Percentiles rank a stretch among this genome's conserved stretches.
Evolutionary conservation across 2,888 invertebrate species (phyloP).

Genomic region (Lamproptera curius): DNA sequence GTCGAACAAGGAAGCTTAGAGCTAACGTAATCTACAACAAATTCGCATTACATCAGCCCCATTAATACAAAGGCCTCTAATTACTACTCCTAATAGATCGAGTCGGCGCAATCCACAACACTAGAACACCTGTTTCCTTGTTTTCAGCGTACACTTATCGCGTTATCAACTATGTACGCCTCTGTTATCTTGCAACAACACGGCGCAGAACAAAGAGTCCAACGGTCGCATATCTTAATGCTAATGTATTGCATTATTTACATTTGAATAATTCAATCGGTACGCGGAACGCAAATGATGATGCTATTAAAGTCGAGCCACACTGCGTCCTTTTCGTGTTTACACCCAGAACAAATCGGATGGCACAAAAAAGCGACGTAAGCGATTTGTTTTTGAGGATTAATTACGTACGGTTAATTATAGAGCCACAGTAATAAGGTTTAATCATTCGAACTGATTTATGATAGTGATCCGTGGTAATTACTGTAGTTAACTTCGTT

Average conservation of each 20-base stretch:
- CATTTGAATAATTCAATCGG: constrained; percentile 17
- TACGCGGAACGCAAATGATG: constrained; percentile 14
- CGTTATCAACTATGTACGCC: neutral
- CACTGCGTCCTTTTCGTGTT: neutral
- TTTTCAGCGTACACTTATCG: neutral
- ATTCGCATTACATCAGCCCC: neutral
- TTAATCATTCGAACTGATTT: too few species aligned
- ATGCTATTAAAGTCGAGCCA: constrained; percentile 1
- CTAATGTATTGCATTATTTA: constrained; percentile 14
- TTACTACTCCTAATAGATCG: constrained; percentile 4
- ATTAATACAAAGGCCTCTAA: neutral
- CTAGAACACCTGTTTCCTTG: constrained; percentile 8
- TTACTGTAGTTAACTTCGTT: too few species aligned
- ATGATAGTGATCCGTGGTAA: too few species aligned
- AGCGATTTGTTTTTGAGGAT: too few species aligned
- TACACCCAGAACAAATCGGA: too few species aligned
- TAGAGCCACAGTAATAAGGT: too few species aligned
- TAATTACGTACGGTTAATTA: too few species aligned
- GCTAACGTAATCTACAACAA: too few species aligned
- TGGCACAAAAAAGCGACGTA: too few species aligned
- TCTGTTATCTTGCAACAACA: constrained; percentile 2
- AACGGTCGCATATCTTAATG: constrained; percentile 13
- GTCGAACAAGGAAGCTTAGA: too few species aligned
- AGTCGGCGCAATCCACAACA: too few species aligned
- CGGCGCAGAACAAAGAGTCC: constrained; percentile 15